These are phyloP conservation scores for Philaenus spumarius DNA, from an alignment of 1,140 invertebrate species.

Conservation along the genomic window DNA sequence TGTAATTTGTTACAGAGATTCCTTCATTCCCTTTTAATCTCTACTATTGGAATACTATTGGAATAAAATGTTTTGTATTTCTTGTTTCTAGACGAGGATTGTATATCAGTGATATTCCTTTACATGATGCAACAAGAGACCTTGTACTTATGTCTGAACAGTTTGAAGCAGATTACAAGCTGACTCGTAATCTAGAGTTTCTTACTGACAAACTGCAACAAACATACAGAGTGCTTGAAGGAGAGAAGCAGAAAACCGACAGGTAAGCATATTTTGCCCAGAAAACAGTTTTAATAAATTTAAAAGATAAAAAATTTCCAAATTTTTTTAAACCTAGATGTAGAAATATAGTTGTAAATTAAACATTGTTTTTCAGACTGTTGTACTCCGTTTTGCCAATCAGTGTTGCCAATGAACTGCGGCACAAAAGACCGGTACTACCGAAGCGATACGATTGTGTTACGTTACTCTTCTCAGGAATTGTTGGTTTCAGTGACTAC, in stretches of 20 bases:
- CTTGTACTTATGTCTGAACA: conserved; percentile 95
- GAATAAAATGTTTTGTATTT: too few relatives aligned
- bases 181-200: conserved; percentile 92
- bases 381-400: conserved; percentile 92
- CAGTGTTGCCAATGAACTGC: conserved; percentile 85
- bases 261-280: too few relatives aligned
- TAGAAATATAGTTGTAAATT: too few relatives aligned
- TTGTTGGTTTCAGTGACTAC: conserved; percentile 86
- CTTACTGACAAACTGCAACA: conserved; percentile 94
- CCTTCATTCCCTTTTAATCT: too few relatives aligned
- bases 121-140: conserved; percentile 95
- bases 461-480: conserved; percentile 88
- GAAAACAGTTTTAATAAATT: too few relatives aligned
- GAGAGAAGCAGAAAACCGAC: conserved; percentile 95
- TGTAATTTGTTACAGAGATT: too few relatives aligned
- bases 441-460: conserved; percentile 82
- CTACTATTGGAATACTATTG: too few relatives aligned
- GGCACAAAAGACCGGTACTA: conserved; percentile 81
- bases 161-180: conserved; percentile 95
- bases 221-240: conserved; percentile 89
- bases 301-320: too few relatives aligned
- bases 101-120: conserved; percentile 90
- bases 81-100: conserved; percentile 82
- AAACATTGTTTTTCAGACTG: conserved; percentile 43
- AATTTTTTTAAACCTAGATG: too few relatives aligned